Percentiles rank a stretch among this genome's conserved stretches.
Evolutionary conservation across 2,113 vertebrate species (phyloP).

Genomic region (Gallinago paraguaiae): DNA sequence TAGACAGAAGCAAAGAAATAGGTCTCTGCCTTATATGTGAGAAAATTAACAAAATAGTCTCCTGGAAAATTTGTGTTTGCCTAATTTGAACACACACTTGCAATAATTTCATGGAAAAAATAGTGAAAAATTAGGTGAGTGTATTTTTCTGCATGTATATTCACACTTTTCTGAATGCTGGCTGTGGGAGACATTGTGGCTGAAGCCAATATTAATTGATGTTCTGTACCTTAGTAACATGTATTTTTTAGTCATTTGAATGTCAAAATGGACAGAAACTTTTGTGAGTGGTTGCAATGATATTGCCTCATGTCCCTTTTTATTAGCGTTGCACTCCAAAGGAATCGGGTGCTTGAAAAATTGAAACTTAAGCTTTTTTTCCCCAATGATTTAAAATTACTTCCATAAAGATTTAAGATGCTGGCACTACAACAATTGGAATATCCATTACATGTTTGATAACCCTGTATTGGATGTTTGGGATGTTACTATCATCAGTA

Average conservation of each 20-base stretch:
- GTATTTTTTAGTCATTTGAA: neutral
- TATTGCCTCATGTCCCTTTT: neutral
- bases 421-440: neutral
- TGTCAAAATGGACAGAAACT: neutral
- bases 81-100: neutral
- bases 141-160: neutral
- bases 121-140: neutral
- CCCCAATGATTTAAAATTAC: neutral
- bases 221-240: neutral
- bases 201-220: neutral
- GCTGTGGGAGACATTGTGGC: neutral
- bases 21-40: neutral
- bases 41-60: neutral
- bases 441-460: neutral
- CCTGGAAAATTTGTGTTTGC: neutral
- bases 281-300: neutral
- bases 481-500: neutral
- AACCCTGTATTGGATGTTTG: neutral
- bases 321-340: neutral
- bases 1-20: conserved; percentile 1
- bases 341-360: neutral
- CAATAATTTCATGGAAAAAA: neutral
- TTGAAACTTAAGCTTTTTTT: neutral
- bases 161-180: neutral
- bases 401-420: neutral